A percentile compares a stretch with the other conserved stretches of the same genome.
Evolutionary conservation across 2,888 invertebrate genomes (phyloP).

Genomic region (Melipona bicolor): DNA sequence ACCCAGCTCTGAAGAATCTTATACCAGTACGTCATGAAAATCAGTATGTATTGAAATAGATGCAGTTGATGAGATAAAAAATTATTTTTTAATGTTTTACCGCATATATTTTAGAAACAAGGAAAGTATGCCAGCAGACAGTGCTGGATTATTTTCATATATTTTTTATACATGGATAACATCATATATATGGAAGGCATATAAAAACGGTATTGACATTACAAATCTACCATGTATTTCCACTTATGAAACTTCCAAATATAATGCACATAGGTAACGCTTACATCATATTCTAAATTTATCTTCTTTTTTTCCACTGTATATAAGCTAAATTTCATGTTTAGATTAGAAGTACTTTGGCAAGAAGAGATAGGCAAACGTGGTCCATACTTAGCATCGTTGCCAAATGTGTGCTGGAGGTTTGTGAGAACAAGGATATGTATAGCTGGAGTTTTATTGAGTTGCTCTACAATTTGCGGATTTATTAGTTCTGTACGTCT

Average conservation of each 20-base stretch:
- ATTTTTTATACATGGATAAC: slow-evolving; percentile 86
- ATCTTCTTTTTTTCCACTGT: background rate
- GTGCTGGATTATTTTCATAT: slow-evolving; percentile 85
- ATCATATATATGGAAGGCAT: slow-evolving; percentile 85
- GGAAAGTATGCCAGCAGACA: slow-evolving; percentile 83
- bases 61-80: background rate
- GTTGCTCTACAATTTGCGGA: slow-evolving; percentile 83
- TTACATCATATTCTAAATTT: background rate
- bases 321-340: slow-evolving; percentile 28
- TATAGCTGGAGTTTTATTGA: slow-evolving; percentile 82
- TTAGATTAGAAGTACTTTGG: slow-evolving; percentile 85
- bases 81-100: slow-evolving; percentile 14
- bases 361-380: slow-evolving; percentile 84
- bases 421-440: slow-evolving; percentile 85
- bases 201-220: slow-evolving; percentile 83
- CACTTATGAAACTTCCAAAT: slow-evolving; percentile 84
- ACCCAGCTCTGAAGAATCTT: slow-evolving; percentile 75
- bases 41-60: slow-evolving; percentile 63
- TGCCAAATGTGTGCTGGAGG: slow-evolving; percentile 84
- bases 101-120: slow-evolving; percentile 66
- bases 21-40: slow-evolving; percentile 75
- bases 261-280: slow-evolving; percentile 85
- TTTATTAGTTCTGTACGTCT: slow-evolving; percentile 85
- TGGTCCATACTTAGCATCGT: slow-evolving; percentile 84
- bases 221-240: slow-evolving; percentile 83